A percentile compares a stretch with the other conserved stretches of the same genome.
Evolutionary conservation across 2,888 invertebrate species (phyloP).

Genomic region (Volucella inflata): DNA sequence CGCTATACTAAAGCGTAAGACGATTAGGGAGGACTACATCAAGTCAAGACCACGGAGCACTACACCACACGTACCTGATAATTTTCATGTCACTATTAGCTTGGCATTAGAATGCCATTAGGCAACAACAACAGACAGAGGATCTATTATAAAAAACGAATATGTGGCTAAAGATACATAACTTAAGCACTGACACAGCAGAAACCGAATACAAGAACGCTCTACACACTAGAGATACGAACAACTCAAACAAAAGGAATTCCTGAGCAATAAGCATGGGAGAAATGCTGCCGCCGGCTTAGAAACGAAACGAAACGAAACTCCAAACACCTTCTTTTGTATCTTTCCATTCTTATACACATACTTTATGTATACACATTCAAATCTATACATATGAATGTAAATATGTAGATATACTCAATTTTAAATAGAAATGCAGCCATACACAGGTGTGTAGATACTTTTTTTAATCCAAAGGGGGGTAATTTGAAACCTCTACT

Average conservation of each 20-base stretch:
- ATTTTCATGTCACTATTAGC: conserved; percentile 74
- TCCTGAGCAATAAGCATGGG: conserved; percentile 24
- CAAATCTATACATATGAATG: neutral
- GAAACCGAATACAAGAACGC: neutral
- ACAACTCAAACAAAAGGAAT: conserved; percentile 36
- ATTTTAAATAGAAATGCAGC: neutral
- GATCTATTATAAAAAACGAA: neutral
- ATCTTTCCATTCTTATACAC: neutral
- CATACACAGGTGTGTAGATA: neutral
- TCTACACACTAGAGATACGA: neutral
- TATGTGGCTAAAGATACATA: conserved; percentile 25
- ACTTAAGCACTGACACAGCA: conserved; percentile 25
- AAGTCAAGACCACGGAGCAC: conserved; percentile 35
- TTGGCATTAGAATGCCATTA: conserved; percentile 73
- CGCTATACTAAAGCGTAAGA: conserved; percentile 48
- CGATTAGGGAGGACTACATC: conserved; percentile 48
- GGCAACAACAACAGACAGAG: conserved; percentile 42
- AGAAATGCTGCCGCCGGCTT: conserved; percentile 37
- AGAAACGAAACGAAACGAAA: conserved; percentile 9
- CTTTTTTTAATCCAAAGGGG: conserved; percentile 1
- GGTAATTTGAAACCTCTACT: conserved; percentile 49
- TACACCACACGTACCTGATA: conserved; percentile 60
- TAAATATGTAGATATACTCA: conserved; percentile 1
- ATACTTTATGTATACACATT: too few relatives aligned
- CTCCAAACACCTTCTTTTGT: conserved; percentile 35